A percentile compares a stretch with the other conserved stretches of the same genome.
phyloP scores from a whole-genome alignment of 2,797 vertebrate genomes.

The Malurus splendens region DNA sequence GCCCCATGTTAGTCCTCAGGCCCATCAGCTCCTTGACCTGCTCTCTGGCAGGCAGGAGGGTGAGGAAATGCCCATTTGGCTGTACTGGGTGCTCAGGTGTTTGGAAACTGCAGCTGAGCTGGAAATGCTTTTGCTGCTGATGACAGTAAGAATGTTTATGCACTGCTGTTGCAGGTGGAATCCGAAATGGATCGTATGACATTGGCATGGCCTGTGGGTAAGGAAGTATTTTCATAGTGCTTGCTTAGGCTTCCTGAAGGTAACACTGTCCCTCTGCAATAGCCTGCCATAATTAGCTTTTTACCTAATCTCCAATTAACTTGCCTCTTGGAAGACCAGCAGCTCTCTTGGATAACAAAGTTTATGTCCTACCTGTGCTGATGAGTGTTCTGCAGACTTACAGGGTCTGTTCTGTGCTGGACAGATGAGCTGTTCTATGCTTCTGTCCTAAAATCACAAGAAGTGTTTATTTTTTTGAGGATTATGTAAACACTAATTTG shows the following conservation, averaged over 20 bases:
- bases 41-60: background rate
- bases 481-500: background rate
- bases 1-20: background rate
- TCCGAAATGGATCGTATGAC: conserved; percentile 84
- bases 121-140: background rate
- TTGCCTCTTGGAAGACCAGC: background rate
- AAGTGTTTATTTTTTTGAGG: background rate
- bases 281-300: background rate
- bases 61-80: background rate
- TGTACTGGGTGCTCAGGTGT: background rate
- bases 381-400: background rate
- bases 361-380: background rate
- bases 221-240: conserved; percentile 39
- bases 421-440: background rate
- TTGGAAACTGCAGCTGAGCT: background rate
- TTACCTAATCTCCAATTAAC: background rate
- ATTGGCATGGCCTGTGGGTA: conserved; percentile 94
- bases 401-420: background rate
- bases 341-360: background rate
- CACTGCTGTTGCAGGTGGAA: conserved; percentile 82
- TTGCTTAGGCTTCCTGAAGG: background rate
- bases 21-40: background rate
- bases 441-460: background rate
- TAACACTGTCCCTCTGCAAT: background rate
- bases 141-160: background rate